A percentile compares a stretch with the other conserved stretches of the same genome.
These are phyloP conservation scores for Solenopsis fugax DNA, from an alignment of 1,140 invertebrate species.

Conservation along the genomic window DNA sequence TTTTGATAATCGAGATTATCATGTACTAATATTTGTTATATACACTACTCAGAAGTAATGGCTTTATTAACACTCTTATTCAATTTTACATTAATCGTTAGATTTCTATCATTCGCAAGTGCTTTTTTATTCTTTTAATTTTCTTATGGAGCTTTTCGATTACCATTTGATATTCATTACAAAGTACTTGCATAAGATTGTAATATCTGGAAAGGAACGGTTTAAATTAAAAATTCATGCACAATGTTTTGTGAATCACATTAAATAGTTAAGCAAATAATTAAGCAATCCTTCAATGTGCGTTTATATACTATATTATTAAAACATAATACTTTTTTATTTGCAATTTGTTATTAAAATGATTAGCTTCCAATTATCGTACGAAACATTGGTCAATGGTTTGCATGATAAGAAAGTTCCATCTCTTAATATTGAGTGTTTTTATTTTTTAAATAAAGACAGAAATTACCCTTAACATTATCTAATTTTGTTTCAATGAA, in stretches of 20 bases:
- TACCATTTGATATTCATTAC: conserved; percentile 31
- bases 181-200: neutral
- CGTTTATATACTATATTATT: conserved; percentile 16
- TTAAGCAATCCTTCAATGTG: conserved; percentile 5
- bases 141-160: conserved; percentile 36
- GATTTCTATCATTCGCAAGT: neutral
- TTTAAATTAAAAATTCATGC: neutral
- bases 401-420: neutral
- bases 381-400: conserved; percentile 13
- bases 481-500: neutral
- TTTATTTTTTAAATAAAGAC: neutral
- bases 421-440: neutral
- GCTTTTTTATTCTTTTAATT: neutral
- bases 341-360: neutral
- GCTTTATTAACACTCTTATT: neutral
- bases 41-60: neutral
- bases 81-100: neutral
- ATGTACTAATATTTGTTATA: neutral
- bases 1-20: conserved; percentile 27
- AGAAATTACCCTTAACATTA: neutral
- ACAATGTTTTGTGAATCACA: neutral
- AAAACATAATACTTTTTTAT: neutral
- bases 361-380: neutral
- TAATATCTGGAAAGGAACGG: conserved; percentile 1
- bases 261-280: conserved; percentile 8